A percentile compares a stretch with the other conserved stretches of the same genome.
Conservation (phyloP, 1,140 invertebrate genomes). For the Drosophila rufa region DNA sequence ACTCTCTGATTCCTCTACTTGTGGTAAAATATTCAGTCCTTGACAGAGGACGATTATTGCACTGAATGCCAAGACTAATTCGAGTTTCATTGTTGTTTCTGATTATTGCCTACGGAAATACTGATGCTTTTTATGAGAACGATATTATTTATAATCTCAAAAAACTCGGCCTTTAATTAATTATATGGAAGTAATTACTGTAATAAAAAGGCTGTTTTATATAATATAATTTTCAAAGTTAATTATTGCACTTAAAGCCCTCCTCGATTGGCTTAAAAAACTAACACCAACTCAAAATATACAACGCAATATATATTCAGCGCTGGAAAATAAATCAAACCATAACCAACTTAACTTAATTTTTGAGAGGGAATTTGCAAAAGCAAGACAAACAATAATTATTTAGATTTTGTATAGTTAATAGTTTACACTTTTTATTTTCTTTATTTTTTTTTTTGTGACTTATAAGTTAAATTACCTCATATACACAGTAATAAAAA, state of each 20-base stretch:
- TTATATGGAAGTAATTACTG: conserved; percentile 1
- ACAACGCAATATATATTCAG: neutral
- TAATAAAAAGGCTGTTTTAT: neutral
- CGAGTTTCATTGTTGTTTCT: neutral
- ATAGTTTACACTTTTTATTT: too few species aligned
- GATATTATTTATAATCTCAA: conserved; percentile 26
- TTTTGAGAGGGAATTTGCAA: too few species aligned
- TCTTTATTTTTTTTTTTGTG: too few species aligned
- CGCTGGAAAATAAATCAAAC: too few species aligned
- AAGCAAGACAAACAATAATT: too few species aligned
- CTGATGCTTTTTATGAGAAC: conserved; percentile 15
- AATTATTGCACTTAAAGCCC: neutral
- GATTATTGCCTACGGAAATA: conserved; percentile 21
- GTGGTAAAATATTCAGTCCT: neutral
- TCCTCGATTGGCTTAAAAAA: neutral
- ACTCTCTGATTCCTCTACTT: neutral
- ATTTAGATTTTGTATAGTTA: too few species aligned
- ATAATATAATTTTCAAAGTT: too few species aligned
- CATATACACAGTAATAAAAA: too few species aligned
- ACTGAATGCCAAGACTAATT: neutral
- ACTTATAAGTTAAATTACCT: too few species aligned
- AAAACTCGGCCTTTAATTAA: neutral
- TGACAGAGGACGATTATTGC: neutral
- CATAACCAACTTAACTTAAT: too few species aligned
- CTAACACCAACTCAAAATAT: neutral